These are phyloP conservation scores for Bombus fervidus DNA, from an alignment of 1,140 invertebrate genomes.

Conservation along the genomic window DNA sequence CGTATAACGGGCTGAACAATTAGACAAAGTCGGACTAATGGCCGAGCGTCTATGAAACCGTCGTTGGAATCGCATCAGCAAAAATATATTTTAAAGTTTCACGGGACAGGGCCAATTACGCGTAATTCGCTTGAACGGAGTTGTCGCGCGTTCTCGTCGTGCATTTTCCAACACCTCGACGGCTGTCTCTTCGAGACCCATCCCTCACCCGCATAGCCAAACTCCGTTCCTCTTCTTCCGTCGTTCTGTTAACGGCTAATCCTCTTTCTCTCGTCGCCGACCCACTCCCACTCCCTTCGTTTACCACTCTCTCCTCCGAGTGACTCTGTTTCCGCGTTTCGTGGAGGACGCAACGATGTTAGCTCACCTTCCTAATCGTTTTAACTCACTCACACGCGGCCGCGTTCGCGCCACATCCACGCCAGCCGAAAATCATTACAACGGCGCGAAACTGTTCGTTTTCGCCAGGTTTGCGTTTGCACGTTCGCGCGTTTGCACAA, in stretches of 20 bases:
- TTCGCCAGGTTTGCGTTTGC: conserved; percentile 63
- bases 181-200: background rate
- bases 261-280: conserved; percentile 6
- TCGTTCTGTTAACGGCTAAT: conserved; percentile 1
- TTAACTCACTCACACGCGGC: conserved; percentile 69
- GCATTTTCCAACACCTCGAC: background rate
- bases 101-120: conserved; percentile 73
- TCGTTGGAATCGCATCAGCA: conserved; percentile 65
- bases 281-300: conserved; percentile 24
- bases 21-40: conserved; percentile 72
- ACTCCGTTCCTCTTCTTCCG: conserved; percentile 14
- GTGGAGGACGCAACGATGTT: conserved; percentile 62
- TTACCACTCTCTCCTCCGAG: conserved; percentile 10
- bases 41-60: conserved; percentile 59
- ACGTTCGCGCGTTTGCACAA: conserved; percentile 54
- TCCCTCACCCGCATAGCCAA: background rate
- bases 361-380: conserved; percentile 76
- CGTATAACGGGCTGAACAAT: conserved; percentile 64
- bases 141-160: conserved; percentile 50
- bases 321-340: conserved; percentile 35
- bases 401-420: conserved; percentile 32
- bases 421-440: conserved; percentile 66
- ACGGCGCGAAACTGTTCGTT: conserved; percentile 58
- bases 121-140: conserved; percentile 71
- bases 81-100: conserved; percentile 77